Conservation (phyloP, 2,797 vertebrate genomes). For the Danio aesculapii region DNA sequence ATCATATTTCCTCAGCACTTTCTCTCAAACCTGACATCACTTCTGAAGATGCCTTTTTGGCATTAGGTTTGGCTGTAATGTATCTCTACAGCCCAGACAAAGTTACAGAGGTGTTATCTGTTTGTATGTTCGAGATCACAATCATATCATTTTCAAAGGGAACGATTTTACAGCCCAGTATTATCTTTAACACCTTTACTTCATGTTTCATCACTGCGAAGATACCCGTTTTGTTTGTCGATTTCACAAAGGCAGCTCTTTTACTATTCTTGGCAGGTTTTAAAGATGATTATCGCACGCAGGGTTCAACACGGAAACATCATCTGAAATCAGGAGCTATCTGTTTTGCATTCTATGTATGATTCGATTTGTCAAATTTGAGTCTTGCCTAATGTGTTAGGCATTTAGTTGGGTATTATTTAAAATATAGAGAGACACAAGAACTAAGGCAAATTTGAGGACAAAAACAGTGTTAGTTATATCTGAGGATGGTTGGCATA, state of each 20-base stretch:
- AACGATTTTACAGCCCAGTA: conserved; percentile 71
- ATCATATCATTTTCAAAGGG: conserved; percentile 74
- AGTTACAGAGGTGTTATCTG: conserved; percentile 67
- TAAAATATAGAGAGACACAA: neutral
- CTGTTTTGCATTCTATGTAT: conserved; percentile 6
- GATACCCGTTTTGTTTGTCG: conserved; percentile 67
- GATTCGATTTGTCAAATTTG: neutral
- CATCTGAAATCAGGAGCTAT: conserved; percentile 57
- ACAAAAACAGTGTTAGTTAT: neutral
- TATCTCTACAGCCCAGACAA: conserved; percentile 40
- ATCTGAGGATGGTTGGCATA: neutral
- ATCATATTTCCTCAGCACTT: neutral
- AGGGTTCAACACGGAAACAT: conserved; percentile 62
- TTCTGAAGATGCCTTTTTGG: neutral
- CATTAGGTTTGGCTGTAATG: conserved; percentile 33
- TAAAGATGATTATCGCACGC: conserved; percentile 67
- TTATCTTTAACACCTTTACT: conserved; percentile 76
- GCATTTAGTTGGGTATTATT: neutral
- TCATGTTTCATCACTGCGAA: conserved; percentile 68
- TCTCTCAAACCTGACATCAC: neutral
- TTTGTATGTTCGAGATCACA: conserved; percentile 60
- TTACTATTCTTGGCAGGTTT: conserved; percentile 62
- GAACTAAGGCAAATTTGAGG: neutral
- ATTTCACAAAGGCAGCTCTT: conserved; percentile 61
- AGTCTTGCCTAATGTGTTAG: neutral